These are phyloP conservation scores for Rhea pennata DNA, from an alignment of 2,113 vertebrate genomes.

Conservation along the genomic window DNA sequence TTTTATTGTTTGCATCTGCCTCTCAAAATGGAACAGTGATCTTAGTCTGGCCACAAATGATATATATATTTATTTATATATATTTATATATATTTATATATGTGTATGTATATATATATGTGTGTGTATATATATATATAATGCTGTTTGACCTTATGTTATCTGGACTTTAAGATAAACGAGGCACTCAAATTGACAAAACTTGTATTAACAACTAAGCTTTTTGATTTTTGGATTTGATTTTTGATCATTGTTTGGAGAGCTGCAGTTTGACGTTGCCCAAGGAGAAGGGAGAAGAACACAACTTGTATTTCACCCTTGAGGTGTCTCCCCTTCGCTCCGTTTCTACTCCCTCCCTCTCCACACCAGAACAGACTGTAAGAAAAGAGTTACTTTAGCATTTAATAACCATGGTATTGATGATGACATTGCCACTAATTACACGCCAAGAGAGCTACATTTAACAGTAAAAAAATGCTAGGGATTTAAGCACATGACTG, in stretches of 20 bases:
- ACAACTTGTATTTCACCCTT: neutral
- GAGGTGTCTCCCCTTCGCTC: neutral
- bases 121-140: neutral
- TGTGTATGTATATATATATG: too few relatives aligned
- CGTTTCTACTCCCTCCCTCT: neutral
- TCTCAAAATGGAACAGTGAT: neutral
- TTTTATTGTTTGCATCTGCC: constrained; percentile 32
- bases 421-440: neutral
- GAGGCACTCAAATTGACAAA: neutral
- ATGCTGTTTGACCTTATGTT: neutral
- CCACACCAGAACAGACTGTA: neutral
- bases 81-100: too few relatives aligned
- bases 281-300: neutral
- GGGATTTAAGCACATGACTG: constrained; percentile 3
- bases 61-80: too few relatives aligned
- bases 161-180: constrained; percentile 5
- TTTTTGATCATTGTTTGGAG: neutral
- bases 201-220: neutral
- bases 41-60: neutral
- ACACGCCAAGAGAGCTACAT: neutral
- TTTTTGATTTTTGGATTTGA: neutral
- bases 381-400: neutral
- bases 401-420: constrained; percentile 5
- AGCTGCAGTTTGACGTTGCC: neutral
- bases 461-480: constrained; percentile 42